phyloP scores from a whole-genome alignment of 2,113 vertebrate genomes.

The Maylandia zebra region DNA sequence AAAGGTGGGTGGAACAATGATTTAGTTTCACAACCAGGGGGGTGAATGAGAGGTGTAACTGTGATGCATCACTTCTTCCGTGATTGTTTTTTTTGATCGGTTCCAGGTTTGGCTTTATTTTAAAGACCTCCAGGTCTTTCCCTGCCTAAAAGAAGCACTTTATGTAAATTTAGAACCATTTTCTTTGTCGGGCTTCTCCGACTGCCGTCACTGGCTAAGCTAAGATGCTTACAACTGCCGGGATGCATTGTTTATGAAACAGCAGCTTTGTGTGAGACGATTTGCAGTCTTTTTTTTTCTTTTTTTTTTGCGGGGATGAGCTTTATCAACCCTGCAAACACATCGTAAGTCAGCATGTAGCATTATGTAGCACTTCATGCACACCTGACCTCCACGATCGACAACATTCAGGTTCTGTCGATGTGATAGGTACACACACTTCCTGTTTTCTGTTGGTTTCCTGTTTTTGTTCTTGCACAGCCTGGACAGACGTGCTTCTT shows the following conservation, averaged over 20 bases:
- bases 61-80: background rate
- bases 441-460: conserved; percentile 62
- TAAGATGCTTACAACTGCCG: background rate
- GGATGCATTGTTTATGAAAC: conserved; percentile 34
- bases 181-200: background rate
- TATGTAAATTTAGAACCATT: background rate
- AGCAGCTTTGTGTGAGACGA: conserved; percentile 20
- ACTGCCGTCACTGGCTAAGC: background rate
- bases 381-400: conserved; percentile 26
- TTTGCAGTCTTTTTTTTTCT: background rate
- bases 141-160: background rate
- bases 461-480: conserved; percentile 55
- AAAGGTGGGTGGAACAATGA: background rate
- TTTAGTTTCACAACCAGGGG: conserved; percentile 10
- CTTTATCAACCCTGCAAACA: background rate
- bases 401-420: background rate
- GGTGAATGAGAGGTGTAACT: background rate
- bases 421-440: background rate
- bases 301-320: background rate
- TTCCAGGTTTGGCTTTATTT: background rate
- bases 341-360: background rate
- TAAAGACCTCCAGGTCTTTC: background rate
- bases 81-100: background rate
- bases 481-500: conserved; percentile 21
- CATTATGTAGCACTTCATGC: background rate